phyloP scores from a whole-genome alignment of 2,113 vertebrate genomes.

The Poicephalus meyeri region DNA sequence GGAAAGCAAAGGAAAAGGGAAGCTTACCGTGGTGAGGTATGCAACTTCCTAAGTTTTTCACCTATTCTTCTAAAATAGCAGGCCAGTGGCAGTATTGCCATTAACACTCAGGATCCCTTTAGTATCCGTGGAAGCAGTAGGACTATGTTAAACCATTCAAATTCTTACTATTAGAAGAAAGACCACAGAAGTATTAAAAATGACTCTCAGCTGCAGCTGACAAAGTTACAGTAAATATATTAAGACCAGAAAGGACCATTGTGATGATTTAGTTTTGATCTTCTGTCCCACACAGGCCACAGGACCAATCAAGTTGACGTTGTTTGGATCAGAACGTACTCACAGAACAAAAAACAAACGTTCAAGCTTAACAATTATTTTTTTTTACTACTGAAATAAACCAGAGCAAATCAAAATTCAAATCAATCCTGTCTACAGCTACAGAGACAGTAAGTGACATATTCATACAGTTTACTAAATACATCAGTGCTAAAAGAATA shows the following conservation, averaged over 20 bases:
- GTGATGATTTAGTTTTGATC: constrained; percentile 68
- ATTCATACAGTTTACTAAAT: background rate
- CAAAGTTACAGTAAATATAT: constrained; percentile 58
- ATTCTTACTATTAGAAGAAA: constrained; percentile 69
- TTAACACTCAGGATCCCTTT: constrained; percentile 68
- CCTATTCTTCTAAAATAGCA: constrained; percentile 72
- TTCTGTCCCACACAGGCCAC: constrained; percentile 56
- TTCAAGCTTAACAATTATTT: background rate
- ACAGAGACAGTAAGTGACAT: background rate
- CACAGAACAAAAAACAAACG: background rate
- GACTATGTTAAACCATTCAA: constrained; percentile 71
- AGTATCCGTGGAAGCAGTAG: constrained; percentile 66
- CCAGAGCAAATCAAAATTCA: background rate
- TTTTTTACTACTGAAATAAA: background rate
- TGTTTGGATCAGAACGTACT: background rate
- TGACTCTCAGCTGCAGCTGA: constrained; percentile 46
- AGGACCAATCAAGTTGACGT: background rate
- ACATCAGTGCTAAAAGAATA: background rate
- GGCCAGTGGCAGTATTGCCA: constrained; percentile 68
- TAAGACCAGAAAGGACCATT: constrained; percentile 63
- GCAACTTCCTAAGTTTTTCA: constrained; percentile 68
- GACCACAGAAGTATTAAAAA: constrained; percentile 68
- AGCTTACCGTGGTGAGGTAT: constrained; percentile 63
- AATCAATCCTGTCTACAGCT: background rate
- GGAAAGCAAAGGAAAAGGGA: constrained; percentile 51